These are phyloP conservation scores for cattle (Bos taurus) DNA, from an alignment of 2,113 vertebrate genomes.

Conservation along the genomic window ARS-UCD2.0 NC_037337.1:18645501-18646000, in stretches of 20 bases:
- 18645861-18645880: not conserved
- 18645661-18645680: not conserved
- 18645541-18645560: not conserved
- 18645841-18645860: not conserved
- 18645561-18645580: not conserved
- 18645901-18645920: not conserved
- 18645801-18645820: not conserved
- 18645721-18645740: not conserved
- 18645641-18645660: not conserved
- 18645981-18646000: not conserved
- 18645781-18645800: not conserved
- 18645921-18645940: not conserved
- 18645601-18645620: not conserved
- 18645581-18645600: not conserved
- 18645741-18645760: not conserved
- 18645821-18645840: not conserved
- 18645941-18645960: not conserved
- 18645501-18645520: not conserved
- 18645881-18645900: not conserved
- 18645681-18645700: not conserved
- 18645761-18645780: not conserved
- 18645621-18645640: not conserved
- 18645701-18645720: not conserved
- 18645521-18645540: not conserved
- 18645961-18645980: not conserved